Conservation (phyloP, 2,888 invertebrate genomes). For the Clepsis dumicolana region DNA sequence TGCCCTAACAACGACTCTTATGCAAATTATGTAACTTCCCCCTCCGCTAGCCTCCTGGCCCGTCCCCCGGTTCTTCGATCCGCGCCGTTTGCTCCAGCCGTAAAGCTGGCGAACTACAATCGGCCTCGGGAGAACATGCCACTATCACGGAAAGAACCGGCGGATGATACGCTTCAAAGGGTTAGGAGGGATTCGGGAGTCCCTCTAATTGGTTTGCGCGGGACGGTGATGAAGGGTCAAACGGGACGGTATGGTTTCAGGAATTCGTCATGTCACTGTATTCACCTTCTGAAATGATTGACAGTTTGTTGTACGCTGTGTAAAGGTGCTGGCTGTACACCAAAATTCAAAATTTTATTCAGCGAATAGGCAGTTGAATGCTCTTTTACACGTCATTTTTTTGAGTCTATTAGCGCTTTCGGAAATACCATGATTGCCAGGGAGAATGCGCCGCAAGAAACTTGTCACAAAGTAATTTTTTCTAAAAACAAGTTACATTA, state of each 20-base stretch:
- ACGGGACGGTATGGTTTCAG: background rate
- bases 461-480: too few relatives aligned
- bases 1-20: too few relatives aligned
- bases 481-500: too few relatives aligned
- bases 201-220: background rate
- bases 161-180: slow-evolving; percentile 6
- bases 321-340: too few relatives aligned
- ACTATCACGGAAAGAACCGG: slow-evolving; percentile 14
- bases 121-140: slow-evolving; percentile 24
- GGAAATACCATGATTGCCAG: too few relatives aligned
- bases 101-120: slow-evolving; percentile 27
- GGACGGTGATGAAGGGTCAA: background rate
- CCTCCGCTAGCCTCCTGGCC: background rate
- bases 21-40: background rate
- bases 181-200: background rate
- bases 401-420: too few relatives aligned
- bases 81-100: slow-evolving; percentile 28
- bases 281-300: too few relatives aligned
- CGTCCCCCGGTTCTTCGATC: slow-evolving; percentile 4
- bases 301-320: too few relatives aligned
- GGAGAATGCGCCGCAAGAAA: too few relatives aligned
- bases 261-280: background rate
- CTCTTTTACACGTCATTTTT: too few relatives aligned
- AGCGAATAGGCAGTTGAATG: too few relatives aligned
- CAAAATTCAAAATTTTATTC: too few relatives aligned